These are phyloP conservation scores for Panzeria rudis DNA, from an alignment of 2,888 invertebrate genomes.

Conservation along the genomic window DNA sequence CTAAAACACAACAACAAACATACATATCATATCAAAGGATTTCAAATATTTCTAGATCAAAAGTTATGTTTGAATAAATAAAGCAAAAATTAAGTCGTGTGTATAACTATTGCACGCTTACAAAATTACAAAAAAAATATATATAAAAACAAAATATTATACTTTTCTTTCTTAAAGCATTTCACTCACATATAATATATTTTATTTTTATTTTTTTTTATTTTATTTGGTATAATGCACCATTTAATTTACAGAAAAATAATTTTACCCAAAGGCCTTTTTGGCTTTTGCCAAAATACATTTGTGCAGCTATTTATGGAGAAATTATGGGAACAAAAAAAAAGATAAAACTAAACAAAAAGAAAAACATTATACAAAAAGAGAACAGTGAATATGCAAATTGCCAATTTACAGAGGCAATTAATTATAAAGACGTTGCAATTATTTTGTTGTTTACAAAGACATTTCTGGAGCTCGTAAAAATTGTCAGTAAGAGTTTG, in stretches of 20 bases:
- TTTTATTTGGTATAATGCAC: conserved; percentile 23
- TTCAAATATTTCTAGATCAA: conserved; percentile 29
- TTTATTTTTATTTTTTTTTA: background rate
- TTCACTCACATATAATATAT: no score
- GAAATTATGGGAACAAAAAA: conserved; percentile 6
- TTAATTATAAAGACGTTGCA: conserved; percentile 60
- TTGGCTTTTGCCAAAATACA: conserved; percentile 45
- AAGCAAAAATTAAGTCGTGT: conserved; percentile 26
- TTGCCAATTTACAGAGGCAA: conserved; percentile 60
- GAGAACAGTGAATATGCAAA: conserved; percentile 48
- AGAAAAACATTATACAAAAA: background rate
- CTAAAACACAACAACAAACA: background rate
- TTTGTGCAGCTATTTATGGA: conserved; percentile 39
- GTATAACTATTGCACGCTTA: background rate
- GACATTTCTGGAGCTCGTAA: conserved; percentile 47
- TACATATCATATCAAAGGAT: conserved; percentile 20
- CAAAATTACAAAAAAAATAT: conserved; percentile 3
- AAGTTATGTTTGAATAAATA: conserved; percentile 37
- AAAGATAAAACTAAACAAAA: background rate
- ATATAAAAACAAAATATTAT: background rate
- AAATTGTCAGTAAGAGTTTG: conserved; percentile 16
- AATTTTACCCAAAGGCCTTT: conserved; percentile 54
- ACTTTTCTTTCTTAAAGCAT: background rate
- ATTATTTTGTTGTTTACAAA: conserved; percentile 46
- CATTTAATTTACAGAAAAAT: conserved; percentile 37